A percentile compares a stretch with the other conserved stretches of the same genome.
Evolutionary conservation across 2,113 vertebrate genomes (phyloP).

Genomic region (Atrichornis clamosus): DNA sequence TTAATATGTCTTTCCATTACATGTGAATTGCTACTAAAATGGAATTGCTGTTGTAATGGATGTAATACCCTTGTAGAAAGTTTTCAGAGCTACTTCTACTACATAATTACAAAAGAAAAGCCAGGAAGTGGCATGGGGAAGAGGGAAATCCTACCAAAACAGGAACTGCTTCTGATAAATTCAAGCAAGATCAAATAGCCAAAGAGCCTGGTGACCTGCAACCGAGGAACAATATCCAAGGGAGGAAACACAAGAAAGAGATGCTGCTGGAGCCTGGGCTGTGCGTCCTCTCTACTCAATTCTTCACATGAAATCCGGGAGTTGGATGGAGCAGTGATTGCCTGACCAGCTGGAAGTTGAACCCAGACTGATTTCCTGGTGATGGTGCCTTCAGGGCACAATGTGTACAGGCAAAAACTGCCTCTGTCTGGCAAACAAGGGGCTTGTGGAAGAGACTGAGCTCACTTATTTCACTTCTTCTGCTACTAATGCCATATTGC

Average conservation of each 20-base stretch:
- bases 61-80: conserved; percentile 31
- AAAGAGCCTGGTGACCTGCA: not conserved
- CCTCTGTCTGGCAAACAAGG: not conserved
- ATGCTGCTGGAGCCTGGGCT: not conserved
- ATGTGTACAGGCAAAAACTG: not conserved
- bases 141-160: not conserved
- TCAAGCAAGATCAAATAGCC: not conserved
- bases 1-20: conserved; percentile 56
- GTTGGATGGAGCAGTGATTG: not conserved
- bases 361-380: not conserved
- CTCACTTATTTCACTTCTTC: not conserved
- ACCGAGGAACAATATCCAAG: not conserved
- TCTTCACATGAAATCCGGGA: not conserved
- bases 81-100: conserved; percentile 35
- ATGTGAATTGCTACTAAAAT: conserved; percentile 55
- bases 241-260: not conserved
- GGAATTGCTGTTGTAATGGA: conserved; percentile 45
- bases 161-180: not conserved
- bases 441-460: not conserved
- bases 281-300: not conserved
- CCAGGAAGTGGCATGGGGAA: not conserved
- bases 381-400: not conserved
- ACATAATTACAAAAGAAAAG: conserved; percentile 18
- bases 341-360: not conserved
- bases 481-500: not conserved